Evolutionary conservation across 2,113 vertebrate species (phyloP).

Genomic region (Xyrauchen texanus): DNA sequence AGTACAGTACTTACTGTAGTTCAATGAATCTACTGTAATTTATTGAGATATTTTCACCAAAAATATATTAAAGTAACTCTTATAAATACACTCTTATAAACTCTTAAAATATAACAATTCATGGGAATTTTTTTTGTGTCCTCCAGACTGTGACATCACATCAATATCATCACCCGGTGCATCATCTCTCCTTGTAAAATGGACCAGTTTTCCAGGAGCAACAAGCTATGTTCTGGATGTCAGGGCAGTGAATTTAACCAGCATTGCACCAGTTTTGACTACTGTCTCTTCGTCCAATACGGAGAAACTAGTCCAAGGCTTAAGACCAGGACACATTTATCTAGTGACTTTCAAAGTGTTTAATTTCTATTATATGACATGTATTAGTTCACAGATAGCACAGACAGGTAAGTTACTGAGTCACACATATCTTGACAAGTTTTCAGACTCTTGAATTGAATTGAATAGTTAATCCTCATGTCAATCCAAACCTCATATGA

Average conservation of each 20-base stretch:
- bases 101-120: no score
- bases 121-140: background rate
- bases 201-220: conserved; percentile 52
- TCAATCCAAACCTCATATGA: no score
- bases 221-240: conserved; percentile 64
- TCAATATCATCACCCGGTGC: conserved; percentile 68
- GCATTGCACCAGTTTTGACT: conserved; percentile 58
- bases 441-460: no score
- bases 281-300: conserved; percentile 17
- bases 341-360: conserved; percentile 64
- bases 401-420: conserved; percentile 64
- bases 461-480: no score
- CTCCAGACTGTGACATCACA: conserved; percentile 64
- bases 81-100: no score
- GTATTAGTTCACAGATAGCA: conserved; percentile 29
- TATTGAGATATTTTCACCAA: no score
- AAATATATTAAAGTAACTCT: no score
- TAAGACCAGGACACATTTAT: conserved; percentile 65
- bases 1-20: no score
- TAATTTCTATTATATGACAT: conserved; percentile 29
- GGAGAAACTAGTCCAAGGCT: conserved; percentile 61
- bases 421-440: no score
- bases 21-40: no score
- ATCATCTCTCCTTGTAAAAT: conserved; percentile 62
- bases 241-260: conserved; percentile 58